phyloP scores from a whole-genome alignment of 2,113 vertebrate genomes.

The Nestor notabilis region DNA sequence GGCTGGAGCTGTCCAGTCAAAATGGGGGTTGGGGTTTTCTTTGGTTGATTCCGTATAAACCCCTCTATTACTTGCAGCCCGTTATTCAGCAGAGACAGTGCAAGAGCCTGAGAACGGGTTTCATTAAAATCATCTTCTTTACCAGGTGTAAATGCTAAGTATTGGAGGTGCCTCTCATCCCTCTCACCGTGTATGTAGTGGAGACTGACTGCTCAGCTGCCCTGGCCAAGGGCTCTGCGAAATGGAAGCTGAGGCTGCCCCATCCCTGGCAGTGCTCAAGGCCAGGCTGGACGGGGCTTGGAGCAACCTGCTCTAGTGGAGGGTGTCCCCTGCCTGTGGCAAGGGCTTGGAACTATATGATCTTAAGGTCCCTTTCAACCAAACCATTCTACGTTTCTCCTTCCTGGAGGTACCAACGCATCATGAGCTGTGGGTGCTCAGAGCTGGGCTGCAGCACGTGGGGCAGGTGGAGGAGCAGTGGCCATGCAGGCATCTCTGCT shows the following conservation, averaged over 20 bases:
- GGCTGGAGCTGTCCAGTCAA: not conserved
- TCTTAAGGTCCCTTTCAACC: not conserved
- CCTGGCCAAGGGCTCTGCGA: not conserved
- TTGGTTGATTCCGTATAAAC: not conserved
- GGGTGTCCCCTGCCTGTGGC: not conserved
- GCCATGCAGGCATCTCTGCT: not conserved
- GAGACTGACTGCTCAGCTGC: not conserved
- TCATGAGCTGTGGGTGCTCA: not conserved
- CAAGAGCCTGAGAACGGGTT: not conserved
- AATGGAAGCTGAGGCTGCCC: not conserved
- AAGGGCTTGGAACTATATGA: not conserved
- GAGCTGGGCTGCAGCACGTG: accelerated
- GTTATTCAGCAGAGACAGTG: not conserved
- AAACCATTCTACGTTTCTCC: not conserved
- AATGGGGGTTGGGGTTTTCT: not conserved
- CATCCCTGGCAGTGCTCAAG: not conserved
- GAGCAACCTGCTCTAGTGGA: not conserved
- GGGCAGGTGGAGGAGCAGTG: not conserved
- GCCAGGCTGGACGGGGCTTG: not conserved
- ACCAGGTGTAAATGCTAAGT: accelerated
- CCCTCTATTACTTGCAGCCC: not conserved
- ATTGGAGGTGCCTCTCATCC: not conserved
- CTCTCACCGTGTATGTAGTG: accelerated
- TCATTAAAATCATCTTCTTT: not conserved
- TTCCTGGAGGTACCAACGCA: not conserved